Conservation (phyloP, 1,140 invertebrate genomes). For the Pseudomyrmex pallidus region DNA sequence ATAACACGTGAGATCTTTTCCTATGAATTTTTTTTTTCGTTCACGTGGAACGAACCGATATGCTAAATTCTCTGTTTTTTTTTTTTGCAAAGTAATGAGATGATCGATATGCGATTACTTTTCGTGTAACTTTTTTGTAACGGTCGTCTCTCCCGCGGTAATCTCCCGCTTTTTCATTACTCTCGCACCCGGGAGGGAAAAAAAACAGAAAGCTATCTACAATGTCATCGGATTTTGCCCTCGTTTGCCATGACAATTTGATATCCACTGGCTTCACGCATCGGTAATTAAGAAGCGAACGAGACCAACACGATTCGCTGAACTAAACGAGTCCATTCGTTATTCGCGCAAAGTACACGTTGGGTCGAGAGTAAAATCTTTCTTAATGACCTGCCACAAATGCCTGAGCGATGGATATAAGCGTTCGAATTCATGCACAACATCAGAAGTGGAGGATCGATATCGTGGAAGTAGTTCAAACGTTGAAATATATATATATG, state of each 20-base stretch:
- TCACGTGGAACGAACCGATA: neutral
- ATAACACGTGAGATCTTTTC: neutral
- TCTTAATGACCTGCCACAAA: conserved; percentile 35
- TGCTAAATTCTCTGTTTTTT: neutral
- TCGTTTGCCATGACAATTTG: conserved; percentile 34
- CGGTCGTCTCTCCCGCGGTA: neutral
- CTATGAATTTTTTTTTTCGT: neutral
- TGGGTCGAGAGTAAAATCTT: conserved; percentile 40
- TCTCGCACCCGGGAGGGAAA: neutral
- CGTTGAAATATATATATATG: neutral
- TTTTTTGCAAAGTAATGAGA: neutral
- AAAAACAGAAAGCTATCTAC: neutral
- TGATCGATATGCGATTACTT: neutral
- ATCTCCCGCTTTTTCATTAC: neutral
- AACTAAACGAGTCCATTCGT: conserved; percentile 60
- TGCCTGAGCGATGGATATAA: conserved; percentile 10
- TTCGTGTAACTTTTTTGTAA: conserved; percentile 35
- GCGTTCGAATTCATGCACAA: conserved; percentile 5
- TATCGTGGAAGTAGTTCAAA: conserved; percentile 23
- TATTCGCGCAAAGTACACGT: conserved; percentile 7
- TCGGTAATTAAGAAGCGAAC: conserved; percentile 56
- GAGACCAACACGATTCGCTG: conserved; percentile 34
- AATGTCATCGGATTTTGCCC: conserved; percentile 8
- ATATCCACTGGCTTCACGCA: conserved; percentile 29
- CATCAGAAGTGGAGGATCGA: conserved; percentile 33